Conservation (phyloP, 1,140 invertebrate species). For the Sitobion miscanthi region DNA sequence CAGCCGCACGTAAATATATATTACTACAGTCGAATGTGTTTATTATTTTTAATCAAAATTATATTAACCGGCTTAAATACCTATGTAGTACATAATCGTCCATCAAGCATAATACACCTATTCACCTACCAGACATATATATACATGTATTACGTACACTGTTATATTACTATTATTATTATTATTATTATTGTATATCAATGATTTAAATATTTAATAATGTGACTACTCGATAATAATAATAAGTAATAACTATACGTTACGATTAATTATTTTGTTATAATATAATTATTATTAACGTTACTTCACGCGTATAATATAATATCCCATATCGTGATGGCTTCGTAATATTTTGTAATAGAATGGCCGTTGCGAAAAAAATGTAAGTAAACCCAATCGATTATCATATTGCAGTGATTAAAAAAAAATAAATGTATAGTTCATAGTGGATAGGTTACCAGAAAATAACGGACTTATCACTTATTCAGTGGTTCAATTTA, state of each 20-base stretch:
- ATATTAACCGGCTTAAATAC: background rate
- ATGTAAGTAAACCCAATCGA: background rate
- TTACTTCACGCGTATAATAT: background rate
- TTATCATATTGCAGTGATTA: background rate
- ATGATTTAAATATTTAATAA: slow-evolving; percentile 10
- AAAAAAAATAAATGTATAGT: background rate
- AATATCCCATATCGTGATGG: background rate
- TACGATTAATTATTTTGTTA: background rate
- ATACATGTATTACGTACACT: background rate
- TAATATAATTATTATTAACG: background rate
- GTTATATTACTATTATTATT: background rate
- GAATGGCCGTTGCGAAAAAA: background rate
- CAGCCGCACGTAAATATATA: background rate
- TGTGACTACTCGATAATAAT: background rate
- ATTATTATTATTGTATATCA: background rate
- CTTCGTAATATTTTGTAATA: background rate
- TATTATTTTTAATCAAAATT: background rate
- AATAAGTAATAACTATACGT: background rate
- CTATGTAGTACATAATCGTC: too few relatives aligned
- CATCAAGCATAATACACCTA: background rate
- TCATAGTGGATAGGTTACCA: background rate
- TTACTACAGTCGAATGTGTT: background rate
- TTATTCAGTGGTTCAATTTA: background rate
- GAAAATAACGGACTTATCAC: background rate
- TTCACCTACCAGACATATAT: background rate